phyloP scores from a whole-genome alignment of 2,113 vertebrate genomes.

The Piliocolobus tephrosceles region DNA sequence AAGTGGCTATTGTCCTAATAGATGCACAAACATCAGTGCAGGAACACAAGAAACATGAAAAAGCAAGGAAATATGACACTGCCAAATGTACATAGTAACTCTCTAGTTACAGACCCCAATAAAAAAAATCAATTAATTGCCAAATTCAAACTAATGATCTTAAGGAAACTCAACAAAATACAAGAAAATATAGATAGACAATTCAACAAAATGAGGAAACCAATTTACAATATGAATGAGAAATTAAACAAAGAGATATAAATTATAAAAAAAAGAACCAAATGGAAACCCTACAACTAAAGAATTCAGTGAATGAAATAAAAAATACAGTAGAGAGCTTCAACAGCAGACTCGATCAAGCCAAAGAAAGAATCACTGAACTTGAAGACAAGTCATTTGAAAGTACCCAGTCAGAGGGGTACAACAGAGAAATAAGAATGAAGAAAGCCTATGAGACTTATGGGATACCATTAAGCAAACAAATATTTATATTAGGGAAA shows the following conservation, averaged over 20 bases:
- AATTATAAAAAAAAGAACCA: background rate
- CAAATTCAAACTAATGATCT: background rate
- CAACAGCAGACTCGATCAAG: background rate
- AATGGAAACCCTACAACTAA: background rate
- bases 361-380: background rate
- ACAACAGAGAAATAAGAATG: background rate
- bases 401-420: background rate
- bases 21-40: background rate
- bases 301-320: background rate
- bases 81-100: background rate
- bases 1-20: background rate
- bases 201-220: background rate
- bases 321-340: background rate
- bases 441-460: background rate
- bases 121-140: background rate
- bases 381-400: background rate
- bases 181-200: background rate
- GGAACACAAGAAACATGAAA: background rate
- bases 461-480: background rate
- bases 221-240: background rate
- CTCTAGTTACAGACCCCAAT: background rate
- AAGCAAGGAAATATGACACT: background rate
- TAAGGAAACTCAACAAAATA: background rate
- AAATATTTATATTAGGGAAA: background rate
- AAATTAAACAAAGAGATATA: background rate